Evolutionary conservation across 2,888 invertebrate species (phyloP), one percentile per base, ranked within the genome.

Genomic region (Hemistola chrysoprasaria): DNA sequence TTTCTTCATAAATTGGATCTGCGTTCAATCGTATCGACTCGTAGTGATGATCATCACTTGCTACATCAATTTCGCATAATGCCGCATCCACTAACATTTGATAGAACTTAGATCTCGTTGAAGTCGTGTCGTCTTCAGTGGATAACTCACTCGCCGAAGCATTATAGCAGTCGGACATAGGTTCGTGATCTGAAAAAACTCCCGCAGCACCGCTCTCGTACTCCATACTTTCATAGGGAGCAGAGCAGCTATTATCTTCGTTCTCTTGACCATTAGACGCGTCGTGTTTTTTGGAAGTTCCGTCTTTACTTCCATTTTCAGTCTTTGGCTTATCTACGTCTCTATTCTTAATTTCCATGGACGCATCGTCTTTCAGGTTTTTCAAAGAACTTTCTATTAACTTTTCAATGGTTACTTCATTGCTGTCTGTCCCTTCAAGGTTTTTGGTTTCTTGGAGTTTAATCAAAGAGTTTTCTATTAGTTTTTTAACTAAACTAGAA

Each of bases 1-100:
- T 94, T 76, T 94, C 94, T 78, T 95, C 95, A 66, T 95, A 95
- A 63, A 95, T 95, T 1, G 94, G 95, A 84, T 94, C 94, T 38
- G 90, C 88, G 59, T 92, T 91, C 1, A 92, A 65, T 46, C 90
- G 86, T 49, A 94, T 93, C 36, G 93, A 93, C 70, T 94, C 94
- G 59, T 94, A 94, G 64, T 93, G 93, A 73, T 94, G 94, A 58
- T 92, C 92, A 49, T 91, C 91, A 51, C 91, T 91, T 27, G 91
- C 81, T 47, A 90, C 90, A 61, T 93, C 92, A 33, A 93, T 92
- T 65, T 94, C 93, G 45, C 93, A 92, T 40, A 93, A 74, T 2
- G 93, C 92, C 42, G 93, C 92, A 64, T 94, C 93, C 11, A 93
- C 93, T 43, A 94, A 66, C 84, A 94, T 90, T 75, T 94, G 93